Conservation (phyloP, 2,797 vertebrate species). For the Rhodeus uyekii region DNA sequence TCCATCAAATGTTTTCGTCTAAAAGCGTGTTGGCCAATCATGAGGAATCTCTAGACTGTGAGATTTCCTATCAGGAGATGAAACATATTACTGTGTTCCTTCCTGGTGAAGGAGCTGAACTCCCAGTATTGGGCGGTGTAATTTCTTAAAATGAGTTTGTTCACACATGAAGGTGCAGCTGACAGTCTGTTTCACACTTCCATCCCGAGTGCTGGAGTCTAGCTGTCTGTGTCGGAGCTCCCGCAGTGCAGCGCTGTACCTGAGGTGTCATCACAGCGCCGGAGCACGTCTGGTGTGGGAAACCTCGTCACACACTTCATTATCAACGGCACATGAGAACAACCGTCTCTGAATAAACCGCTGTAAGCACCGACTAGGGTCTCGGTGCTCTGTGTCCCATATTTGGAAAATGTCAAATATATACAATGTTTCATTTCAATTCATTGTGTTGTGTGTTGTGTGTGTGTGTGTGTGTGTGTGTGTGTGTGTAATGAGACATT, state of each 20-base stretch:
- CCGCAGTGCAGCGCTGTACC: conserved; percentile 8
- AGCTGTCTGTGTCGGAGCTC: conserved; percentile 18
- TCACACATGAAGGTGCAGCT: conserved; percentile 31
- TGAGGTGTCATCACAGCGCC: background rate
- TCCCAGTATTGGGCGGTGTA: background rate
- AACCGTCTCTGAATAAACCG: background rate
- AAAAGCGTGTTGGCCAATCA: background rate
- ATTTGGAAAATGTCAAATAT: background rate
- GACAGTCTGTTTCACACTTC: conserved; percentile 21
- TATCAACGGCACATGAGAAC: background rate
- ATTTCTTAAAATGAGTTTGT: conserved; percentile 34
- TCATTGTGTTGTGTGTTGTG: no score
- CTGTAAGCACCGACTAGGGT: background rate
- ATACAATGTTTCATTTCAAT: no score
- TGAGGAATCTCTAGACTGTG: background rate
- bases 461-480: no score
- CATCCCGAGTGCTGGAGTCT: background rate
- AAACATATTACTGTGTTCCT: background rate
- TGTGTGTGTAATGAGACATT: no score
- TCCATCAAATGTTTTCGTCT: background rate
- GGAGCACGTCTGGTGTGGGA: background rate
- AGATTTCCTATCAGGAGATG: conserved; percentile 10
- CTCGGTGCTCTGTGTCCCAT: background rate
- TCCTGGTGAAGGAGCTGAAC: background rate
- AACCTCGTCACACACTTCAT: background rate